A percentile compares a stretch with the other conserved stretches of the same genome.
Conservation (phyloP, 2,113 vertebrate genomes). For the Ascaphus truei region DNA sequence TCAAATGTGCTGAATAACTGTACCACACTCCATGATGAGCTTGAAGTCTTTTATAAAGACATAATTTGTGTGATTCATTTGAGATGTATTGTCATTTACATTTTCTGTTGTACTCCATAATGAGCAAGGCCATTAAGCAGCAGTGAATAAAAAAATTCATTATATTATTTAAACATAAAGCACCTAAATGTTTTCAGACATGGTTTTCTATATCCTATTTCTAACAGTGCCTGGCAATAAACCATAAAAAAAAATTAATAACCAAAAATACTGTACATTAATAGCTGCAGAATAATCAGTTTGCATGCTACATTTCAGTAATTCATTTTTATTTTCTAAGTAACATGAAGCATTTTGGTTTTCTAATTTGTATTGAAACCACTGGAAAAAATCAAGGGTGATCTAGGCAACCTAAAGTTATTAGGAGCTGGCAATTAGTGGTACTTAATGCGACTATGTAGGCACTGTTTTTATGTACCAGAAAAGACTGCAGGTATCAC, state of each 20-base stretch:
- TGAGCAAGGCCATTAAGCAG: constrained; percentile 12
- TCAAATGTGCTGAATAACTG: too few species aligned
- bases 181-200: constrained; percentile 1
- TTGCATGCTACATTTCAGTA: constrained; percentile 25
- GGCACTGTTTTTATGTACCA: neutral
- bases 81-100: constrained; percentile 10
- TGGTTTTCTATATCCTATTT: constrained; percentile 7
- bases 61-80: constrained; percentile 18
- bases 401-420: neutral
- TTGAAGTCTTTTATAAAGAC: constrained; percentile 10
- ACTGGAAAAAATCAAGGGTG: neutral
- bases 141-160: neutral
- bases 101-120: constrained; percentile 17
- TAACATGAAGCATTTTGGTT: constrained; percentile 19
- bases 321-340: neutral
- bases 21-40: neutral
- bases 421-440: neutral
- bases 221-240: constrained; percentile 1
- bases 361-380: accelerated
- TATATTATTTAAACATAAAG: constrained; percentile 7
- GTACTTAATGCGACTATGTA: neutral
- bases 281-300: constrained; percentile 24
- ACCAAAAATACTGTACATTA: constrained; percentile 23
- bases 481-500: neutral
- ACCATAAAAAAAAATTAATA: constrained; percentile 22